Base-by-base conservation (phyloP, 2,888 invertebrate species). In the Onthophagus sagittarius region DNA sequence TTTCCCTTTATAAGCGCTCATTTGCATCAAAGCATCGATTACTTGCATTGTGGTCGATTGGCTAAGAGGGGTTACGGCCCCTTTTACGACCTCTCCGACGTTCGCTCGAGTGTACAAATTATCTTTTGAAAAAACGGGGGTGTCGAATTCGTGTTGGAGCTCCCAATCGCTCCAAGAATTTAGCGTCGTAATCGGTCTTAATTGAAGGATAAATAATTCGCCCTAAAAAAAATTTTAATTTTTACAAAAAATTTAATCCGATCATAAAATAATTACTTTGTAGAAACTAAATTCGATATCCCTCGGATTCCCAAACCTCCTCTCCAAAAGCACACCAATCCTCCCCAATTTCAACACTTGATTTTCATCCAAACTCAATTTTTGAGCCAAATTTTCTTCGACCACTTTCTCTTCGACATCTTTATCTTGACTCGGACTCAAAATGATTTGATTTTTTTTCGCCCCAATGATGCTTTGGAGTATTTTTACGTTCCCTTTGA, bases 201-300 rank as follows among this genome's bases (percentile, higher is more conserved):
- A 91, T 90, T 95, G 93, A n/a, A 93, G 84, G 9, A 93, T 82
- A 81, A 88, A 91, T 75, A 93, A 85, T 7, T 86, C 85, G n/a
- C 86, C 85, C 88, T 90, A 80, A 85, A 82, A 70, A 53, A 73
- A 72, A 67, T 72, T 72, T 69, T 69, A 31, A 7, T 39, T 13
- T 67, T n/a, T n/a, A n/a, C n/a, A 62, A 53, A 15, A 71, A 15
- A 23, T 62, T 63, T 32, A 62, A 11, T 15, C 31, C 2, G 15
- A 11, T 15, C 3, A 64, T 0, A 64, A 6, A 64, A 39, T 23
- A n/a, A 72, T 9, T 79, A 90, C 91, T 80, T 89, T 85, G 74
- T 83, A 84, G 63, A 93, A 83, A 7, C 94, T 94, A 93, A 94
- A 96, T 84, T 96, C 95, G 72, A 96, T 90, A 81, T 95, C 95